Evolutionary conservation across 2,888 invertebrate species (phyloP).

Genomic region (Drosophila cognata): DNA sequence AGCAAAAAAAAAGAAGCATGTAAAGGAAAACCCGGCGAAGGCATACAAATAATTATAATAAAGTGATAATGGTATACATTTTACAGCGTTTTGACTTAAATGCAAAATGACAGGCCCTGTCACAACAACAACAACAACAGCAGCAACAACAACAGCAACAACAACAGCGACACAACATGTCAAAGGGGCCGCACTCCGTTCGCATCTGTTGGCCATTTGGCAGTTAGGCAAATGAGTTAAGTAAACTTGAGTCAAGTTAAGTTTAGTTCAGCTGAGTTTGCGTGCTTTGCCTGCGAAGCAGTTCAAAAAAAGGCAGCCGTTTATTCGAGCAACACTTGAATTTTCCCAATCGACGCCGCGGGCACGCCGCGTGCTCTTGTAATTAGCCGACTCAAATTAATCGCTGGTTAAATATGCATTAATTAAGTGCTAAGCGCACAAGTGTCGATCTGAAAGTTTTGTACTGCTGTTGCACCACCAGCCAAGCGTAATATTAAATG

Average conservation of each 20-base stretch:
- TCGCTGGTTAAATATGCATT: slow-evolving; percentile 66
- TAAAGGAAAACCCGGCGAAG: slow-evolving; percentile 17
- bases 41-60: slow-evolving; percentile 61
- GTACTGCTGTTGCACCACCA: not conserved
- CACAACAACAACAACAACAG: slow-evolving; percentile 26
- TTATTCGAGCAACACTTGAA: slow-evolving; percentile 48
- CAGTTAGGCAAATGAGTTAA: slow-evolving; percentile 72
- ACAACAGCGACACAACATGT: slow-evolving; percentile 25
- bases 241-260: slow-evolving; percentile 6
- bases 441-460: slow-evolving; percentile 4
- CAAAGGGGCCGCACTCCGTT: slow-evolving; percentile 44
- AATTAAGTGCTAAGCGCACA: slow-evolving; percentile 67
- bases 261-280: slow-evolving; percentile 39
- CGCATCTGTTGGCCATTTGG: slow-evolving; percentile 47
- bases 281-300: slow-evolving; percentile 40
- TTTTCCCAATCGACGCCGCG: slow-evolving; percentile 39
- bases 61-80: slow-evolving; percentile 70
- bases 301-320: slow-evolving; percentile 23
- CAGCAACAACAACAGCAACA: slow-evolving; percentile 16
- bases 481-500: not conserved
- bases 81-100: slow-evolving; percentile 64
- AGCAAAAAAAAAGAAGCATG: slow-evolving; percentile 30
- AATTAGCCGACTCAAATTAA: slow-evolving; percentile 67
- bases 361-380: slow-evolving; percentile 41
- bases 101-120: slow-evolving; percentile 67